Conservation (phyloP, 2,113 vertebrate species). For the Aegotheles bennettii region DNA sequence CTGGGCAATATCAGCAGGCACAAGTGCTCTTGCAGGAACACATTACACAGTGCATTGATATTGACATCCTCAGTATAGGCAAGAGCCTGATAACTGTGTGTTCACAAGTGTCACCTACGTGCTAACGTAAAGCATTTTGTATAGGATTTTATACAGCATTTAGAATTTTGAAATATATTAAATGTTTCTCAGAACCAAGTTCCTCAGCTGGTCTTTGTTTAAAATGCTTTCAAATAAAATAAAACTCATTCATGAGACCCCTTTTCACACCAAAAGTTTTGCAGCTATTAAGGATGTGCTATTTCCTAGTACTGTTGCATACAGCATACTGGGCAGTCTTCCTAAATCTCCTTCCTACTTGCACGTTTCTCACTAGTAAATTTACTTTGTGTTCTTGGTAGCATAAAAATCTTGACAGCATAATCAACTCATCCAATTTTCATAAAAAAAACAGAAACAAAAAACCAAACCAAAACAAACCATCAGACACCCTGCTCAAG, state of each 20-base stretch:
- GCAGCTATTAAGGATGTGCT: neutral
- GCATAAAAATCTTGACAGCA: neutral
- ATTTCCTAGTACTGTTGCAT: neutral
- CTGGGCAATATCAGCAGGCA: neutral
- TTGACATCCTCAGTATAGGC: too few relatives aligned
- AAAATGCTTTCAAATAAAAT: neutral
- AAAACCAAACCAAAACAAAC: too few relatives aligned
- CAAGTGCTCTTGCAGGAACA: neutral
- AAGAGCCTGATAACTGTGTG: neutral
- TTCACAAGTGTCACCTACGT: neutral
- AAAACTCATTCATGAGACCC: neutral
- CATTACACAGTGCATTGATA: too few relatives aligned
- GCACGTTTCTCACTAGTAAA: neutral
- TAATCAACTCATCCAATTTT: neutral
- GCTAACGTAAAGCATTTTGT: neutral
- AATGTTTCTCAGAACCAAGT: neutral
- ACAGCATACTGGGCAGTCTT: neutral
- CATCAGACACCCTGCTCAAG: neutral
- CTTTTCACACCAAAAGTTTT: neutral
- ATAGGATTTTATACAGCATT: neutral
- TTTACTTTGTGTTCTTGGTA: neutral
- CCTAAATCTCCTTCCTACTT: neutral
- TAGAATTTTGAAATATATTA: neutral
- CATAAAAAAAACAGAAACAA: too few relatives aligned
- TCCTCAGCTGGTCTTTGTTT: neutral